phyloP scores from a whole-genome alignment of 2,888 invertebrate genomes.

The Polydrusus pterygomalis region DNA sequence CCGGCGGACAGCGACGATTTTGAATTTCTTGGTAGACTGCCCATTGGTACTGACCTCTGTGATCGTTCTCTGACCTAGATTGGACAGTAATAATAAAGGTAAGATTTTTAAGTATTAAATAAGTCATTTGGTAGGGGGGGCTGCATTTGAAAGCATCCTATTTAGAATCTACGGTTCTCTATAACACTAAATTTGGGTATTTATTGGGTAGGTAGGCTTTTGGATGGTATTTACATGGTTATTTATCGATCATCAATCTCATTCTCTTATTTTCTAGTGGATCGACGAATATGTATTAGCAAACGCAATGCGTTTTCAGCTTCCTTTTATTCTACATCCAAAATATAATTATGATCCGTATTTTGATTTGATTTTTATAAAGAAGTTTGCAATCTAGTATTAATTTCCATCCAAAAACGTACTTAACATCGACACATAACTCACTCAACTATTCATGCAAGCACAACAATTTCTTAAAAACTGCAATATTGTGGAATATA shows the following conservation, averaged over 20 bases:
- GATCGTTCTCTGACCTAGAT: slow-evolving; percentile 93
- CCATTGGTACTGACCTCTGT: slow-evolving; percentile 91
- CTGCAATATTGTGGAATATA: too few species aligned
- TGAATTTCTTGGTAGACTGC: slow-evolving; percentile 79
- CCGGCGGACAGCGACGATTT: slow-evolving; percentile 89
- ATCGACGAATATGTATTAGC: too few species aligned
- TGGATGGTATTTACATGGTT: background rate
- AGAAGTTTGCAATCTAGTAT: background rate
- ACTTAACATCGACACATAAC: background rate
- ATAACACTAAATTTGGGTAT: background rate
- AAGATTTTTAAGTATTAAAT: background rate
- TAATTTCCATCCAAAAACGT: background rate
- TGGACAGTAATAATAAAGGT: background rate
- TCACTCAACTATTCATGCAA: slow-evolving; percentile 3
- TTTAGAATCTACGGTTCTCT: background rate
- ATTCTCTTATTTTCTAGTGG: too few species aligned
- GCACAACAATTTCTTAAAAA: background rate
- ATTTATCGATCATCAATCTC: too few species aligned
- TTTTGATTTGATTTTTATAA: too few species aligned
- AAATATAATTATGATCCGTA: too few species aligned
- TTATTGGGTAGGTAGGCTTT: slow-evolving; percentile 8
- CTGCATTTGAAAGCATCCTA: slow-evolving; percentile 7
- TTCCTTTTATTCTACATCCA: too few species aligned
- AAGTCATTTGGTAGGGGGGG: background rate
- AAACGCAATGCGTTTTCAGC: too few species aligned